Conservation (phyloP, 2,797 vertebrate species). For the Sardinella longiceps region DNA sequence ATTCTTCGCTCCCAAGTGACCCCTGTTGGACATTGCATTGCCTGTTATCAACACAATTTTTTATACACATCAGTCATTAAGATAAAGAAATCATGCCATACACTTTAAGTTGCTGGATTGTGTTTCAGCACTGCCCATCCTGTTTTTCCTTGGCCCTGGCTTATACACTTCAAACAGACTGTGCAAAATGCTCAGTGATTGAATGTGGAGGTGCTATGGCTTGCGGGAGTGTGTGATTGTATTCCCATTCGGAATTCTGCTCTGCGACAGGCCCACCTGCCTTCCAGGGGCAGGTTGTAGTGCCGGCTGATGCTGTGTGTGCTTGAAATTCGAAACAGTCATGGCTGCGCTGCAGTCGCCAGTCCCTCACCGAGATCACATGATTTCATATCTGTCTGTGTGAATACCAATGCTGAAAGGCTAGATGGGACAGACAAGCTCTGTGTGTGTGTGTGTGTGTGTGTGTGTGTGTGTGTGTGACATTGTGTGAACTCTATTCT, state of each 20-base stretch:
- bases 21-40: background rate
- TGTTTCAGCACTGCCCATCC: background rate
- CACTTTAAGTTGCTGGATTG: background rate
- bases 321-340: background rate
- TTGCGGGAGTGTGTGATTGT: background rate
- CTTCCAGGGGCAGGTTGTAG: background rate
- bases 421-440: background rate
- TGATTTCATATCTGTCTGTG: background rate
- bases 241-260: background rate
- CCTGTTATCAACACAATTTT: background rate
- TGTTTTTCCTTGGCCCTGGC: background rate
- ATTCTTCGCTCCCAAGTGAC: background rate
- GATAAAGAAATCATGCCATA: background rate
- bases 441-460: background rate
- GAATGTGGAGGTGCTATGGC: background rate
- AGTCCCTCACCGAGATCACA: background rate
- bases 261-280: conserved; percentile 1
- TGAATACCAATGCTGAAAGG: background rate
- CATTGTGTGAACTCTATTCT: no score
- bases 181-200: background rate
- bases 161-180: background rate
- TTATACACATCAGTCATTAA: conserved; percentile 1
- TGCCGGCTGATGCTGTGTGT: background rate
- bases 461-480: background rate
- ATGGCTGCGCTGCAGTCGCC: background rate